phyloP scores from a whole-genome alignment of 2,113 vertebrate species.

The Bubo scandiacus region DNA sequence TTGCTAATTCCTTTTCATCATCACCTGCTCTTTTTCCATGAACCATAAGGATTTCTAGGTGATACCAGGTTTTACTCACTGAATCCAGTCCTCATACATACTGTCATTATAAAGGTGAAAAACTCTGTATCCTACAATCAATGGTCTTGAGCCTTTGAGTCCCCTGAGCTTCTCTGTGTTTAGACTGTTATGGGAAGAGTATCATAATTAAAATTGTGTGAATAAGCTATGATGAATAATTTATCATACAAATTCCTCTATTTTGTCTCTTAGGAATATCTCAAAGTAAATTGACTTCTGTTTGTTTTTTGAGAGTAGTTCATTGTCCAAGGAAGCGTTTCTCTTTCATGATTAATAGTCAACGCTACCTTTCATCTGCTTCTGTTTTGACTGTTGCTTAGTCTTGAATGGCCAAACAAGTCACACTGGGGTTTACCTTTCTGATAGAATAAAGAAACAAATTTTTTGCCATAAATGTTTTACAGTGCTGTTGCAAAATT shows the following conservation, averaged over 20 bases:
- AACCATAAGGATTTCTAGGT: not conserved
- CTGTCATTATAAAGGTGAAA: not conserved
- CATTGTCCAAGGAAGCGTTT: conserved; percentile 6
- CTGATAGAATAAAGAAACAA: not conserved
- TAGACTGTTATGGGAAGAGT: not conserved
- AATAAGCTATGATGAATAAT: conserved; percentile 45
- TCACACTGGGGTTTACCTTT: not conserved
- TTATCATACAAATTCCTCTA: not conserved
- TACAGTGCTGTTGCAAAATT: not conserved
- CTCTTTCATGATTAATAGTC: not conserved
- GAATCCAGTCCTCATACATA: not conserved
- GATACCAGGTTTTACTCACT: not conserved
- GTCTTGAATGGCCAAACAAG: not conserved
- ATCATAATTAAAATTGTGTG: conserved; percentile 24
- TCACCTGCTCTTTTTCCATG: not conserved
- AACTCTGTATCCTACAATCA: not conserved
- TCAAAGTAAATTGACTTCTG: conserved; percentile 20
- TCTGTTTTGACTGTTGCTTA: not conserved
- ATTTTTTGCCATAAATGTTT: not conserved
- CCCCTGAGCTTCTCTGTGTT: not conserved
- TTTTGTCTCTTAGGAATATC: conserved; percentile 17
- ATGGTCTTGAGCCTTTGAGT: not conserved
- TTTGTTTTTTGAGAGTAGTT: not conserved
- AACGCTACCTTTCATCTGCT: not conserved
- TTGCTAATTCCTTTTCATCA: not conserved